Percentiles rank a stretch among this genome's conserved stretches.
Conservation (phyloP, 2,888 invertebrate species). For the Chironomus riparius region DNA sequence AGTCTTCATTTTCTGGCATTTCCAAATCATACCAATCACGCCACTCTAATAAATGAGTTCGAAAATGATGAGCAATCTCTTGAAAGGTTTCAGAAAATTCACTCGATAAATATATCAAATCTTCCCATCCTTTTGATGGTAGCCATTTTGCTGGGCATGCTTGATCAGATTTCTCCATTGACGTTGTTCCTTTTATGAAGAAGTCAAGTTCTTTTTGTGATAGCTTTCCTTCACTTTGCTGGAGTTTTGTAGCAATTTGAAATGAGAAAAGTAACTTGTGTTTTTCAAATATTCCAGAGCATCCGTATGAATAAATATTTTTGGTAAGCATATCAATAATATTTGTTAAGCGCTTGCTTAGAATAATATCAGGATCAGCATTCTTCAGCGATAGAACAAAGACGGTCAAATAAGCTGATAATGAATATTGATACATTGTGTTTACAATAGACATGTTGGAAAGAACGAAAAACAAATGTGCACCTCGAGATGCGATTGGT, state of each 20-base stretch:
- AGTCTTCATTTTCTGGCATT: conserved; percentile 60
- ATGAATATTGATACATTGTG: conserved; percentile 86
- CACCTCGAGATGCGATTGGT: conserved; percentile 75
- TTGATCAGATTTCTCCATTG: conserved; percentile 61
- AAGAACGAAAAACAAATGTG: conserved; percentile 82
- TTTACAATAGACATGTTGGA: conserved; percentile 84
- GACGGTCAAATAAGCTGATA: conserved; percentile 75
- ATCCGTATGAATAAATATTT: conserved; percentile 85
- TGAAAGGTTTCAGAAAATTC: conserved; percentile 62
- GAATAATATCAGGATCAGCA: conserved; percentile 71
- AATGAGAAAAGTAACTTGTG: conserved; percentile 87
- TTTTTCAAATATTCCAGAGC: conserved; percentile 84
- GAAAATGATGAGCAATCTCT: conserved; percentile 54
- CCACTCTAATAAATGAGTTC: conserved; percentile 50
- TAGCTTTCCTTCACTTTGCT: conserved; percentile 57
- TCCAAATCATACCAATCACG: conserved; percentile 80
- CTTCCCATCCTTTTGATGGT: conserved; percentile 69
- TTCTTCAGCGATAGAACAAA: conserved; percentile 73
- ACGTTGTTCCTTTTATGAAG: conserved; percentile 79
- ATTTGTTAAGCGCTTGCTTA: conserved; percentile 63
- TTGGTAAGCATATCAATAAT: conserved; percentile 78
- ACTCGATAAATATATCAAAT: conserved; percentile 59
- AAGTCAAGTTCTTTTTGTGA: conserved; percentile 71
- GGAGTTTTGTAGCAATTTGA: conserved; percentile 77
- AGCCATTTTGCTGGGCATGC: conserved; percentile 66